Conservation (phyloP, 2,113 vertebrate genomes). For the Cephalopholis sonnerati region DNA sequence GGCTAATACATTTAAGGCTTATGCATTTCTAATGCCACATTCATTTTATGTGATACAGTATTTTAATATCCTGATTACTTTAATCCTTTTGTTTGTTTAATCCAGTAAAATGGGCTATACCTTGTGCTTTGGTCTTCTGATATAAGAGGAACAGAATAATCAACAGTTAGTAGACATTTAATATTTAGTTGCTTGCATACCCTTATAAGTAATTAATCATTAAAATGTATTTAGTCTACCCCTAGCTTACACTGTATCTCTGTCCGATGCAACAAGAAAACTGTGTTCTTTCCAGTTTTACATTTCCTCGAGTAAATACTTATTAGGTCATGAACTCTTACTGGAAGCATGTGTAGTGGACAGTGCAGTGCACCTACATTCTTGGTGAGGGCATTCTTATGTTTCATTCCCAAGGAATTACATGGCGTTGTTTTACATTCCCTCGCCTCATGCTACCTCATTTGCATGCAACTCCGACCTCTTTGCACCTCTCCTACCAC, state of each 20-base stretch:
- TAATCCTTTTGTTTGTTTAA: background rate
- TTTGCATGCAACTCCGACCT: background rate
- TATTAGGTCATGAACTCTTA: background rate
- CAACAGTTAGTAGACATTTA: background rate
- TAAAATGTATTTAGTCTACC: background rate
- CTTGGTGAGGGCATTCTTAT: background rate
- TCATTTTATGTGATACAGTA: background rate
- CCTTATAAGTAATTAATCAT: constrained; percentile 13
- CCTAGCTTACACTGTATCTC: background rate
- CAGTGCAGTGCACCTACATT: background rate
- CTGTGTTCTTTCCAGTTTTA: background rate
- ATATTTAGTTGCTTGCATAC: background rate
- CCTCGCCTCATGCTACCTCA: background rate
- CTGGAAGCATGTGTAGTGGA: background rate
- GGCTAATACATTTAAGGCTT: background rate
- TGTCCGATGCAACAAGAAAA: constrained; percentile 2
- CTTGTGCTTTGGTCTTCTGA: background rate
- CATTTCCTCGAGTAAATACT: background rate
- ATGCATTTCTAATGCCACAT: background rate
- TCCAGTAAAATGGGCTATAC: background rate
- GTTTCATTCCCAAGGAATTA: background rate
- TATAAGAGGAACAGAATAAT: background rate
- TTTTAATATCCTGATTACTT: background rate
- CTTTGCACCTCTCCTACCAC: background rate
- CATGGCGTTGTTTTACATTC: background rate